A percentile compares a stretch with the other conserved stretches of the same genome.
These are phyloP conservation scores for Rhadinocentrus ornatus DNA, from an alignment of 2,797 vertebrate species.

Conservation along the genomic window DNA sequence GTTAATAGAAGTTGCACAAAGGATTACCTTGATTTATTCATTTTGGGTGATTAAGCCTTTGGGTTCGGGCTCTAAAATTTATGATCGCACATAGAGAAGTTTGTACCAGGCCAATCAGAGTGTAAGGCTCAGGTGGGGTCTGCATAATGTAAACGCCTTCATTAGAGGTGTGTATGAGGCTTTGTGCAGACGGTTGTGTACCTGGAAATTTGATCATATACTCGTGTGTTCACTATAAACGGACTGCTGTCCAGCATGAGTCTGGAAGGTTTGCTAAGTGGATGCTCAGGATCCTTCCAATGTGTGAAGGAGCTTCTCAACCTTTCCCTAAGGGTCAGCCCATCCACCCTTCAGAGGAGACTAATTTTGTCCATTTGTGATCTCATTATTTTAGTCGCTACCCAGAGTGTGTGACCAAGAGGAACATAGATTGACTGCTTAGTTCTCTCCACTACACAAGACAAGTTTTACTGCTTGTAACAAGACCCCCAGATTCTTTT, in stretches of 20 bases:
- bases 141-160: background rate
- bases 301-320: no score
- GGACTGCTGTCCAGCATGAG: background rate
- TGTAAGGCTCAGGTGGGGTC: background rate
- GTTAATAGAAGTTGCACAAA: background rate
- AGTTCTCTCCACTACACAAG: no score
- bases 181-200: background rate
- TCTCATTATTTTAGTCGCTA: no score
- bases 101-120: no score
- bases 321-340: no score
- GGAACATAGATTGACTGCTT: no score
- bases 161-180: background rate
- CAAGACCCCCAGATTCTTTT: background rate
- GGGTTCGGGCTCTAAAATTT: conserved; percentile 5
- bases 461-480: no score
- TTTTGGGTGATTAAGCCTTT: conserved; percentile 8
- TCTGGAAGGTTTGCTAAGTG: background rate
- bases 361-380: no score
- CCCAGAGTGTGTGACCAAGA: no score
- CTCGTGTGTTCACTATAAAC: background rate
- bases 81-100: background rate
- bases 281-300: no score
- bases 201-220: background rate
- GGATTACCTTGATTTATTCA: background rate
- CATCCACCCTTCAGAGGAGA: no score